These are phyloP conservation scores for Trachurus trachurus DNA, from an alignment of 2,797 vertebrate species.

Conservation along the genomic window DNA sequence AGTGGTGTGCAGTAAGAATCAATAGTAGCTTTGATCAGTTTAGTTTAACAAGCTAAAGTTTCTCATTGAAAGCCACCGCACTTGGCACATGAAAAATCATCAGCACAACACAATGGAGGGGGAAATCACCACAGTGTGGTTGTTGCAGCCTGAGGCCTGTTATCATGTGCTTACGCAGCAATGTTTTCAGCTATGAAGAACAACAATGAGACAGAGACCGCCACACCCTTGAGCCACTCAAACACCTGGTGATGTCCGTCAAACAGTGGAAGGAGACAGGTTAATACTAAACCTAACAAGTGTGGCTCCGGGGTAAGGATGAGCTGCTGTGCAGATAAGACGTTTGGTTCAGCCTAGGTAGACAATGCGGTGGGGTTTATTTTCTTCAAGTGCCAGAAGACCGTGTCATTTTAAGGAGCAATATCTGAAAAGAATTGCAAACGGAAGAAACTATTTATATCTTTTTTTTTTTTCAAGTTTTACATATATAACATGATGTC, in stretches of 20 bases:
- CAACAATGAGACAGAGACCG: constrained; percentile 55
- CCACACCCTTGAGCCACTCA: constrained; percentile 62
- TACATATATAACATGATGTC: constrained; percentile 13
- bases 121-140: constrained; percentile 37
- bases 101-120: constrained; percentile 19
- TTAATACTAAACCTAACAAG: constrained; percentile 63
- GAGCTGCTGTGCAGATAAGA: constrained; percentile 34
- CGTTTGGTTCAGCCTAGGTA: constrained; percentile 18
- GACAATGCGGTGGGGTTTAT: constrained; percentile 19
- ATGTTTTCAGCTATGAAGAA: constrained; percentile 36
- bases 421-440: background rate
- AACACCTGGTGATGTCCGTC: constrained; percentile 70
- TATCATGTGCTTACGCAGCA: constrained; percentile 43
- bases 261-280: constrained; percentile 53
- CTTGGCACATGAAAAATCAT: constrained; percentile 21
- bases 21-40: background rate
- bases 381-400: constrained; percentile 2
- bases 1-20: background rate
- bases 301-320: constrained; percentile 65
- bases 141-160: constrained; percentile 46
- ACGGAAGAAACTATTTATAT: background rate
- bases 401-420: constrained; percentile 9
- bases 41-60: background rate
- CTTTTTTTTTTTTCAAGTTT: background rate
- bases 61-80: constrained; percentile 13